Conservation (phyloP, 2,797 vertebrate genomes). For the Adelosebastes latens region DNA sequence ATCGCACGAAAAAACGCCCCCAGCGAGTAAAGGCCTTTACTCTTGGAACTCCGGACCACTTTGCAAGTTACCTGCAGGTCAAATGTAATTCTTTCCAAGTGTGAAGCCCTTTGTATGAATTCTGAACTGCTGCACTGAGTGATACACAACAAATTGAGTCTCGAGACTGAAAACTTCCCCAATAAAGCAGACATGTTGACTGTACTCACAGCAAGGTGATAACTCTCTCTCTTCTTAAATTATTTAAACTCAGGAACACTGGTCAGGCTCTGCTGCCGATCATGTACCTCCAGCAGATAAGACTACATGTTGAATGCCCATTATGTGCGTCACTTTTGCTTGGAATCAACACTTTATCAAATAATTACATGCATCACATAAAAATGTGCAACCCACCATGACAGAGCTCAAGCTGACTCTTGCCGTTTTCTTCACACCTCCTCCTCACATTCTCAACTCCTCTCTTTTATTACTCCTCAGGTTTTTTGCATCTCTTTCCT, state of each 20-base stretch:
- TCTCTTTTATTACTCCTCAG: background rate
- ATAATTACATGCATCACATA: constrained; percentile 38
- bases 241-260: constrained; percentile 62
- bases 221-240: constrained; percentile 57
- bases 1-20: fast-evolving
- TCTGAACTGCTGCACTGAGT: background rate
- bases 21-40: no score
- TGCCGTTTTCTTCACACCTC: constrained; percentile 8
- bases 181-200: constrained; percentile 7
- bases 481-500: constrained; percentile 7
- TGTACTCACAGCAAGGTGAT: constrained; percentile 16
- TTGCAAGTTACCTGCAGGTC: background rate
- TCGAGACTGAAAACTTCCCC: background rate
- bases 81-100: no score
- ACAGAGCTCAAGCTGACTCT: background rate
- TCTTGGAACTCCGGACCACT: background rate
- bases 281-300: constrained; percentile 17
- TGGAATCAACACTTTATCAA: constrained; percentile 33
- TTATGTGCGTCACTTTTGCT: background rate
- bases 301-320: background rate
- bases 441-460: background rate
- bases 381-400: background rate
- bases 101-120: background rate
- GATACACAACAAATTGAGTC: background rate
- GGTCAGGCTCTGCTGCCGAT: constrained; percentile 38